Conservation (phyloP, 2,888 invertebrate species). For the Globia sparganii region DNA sequence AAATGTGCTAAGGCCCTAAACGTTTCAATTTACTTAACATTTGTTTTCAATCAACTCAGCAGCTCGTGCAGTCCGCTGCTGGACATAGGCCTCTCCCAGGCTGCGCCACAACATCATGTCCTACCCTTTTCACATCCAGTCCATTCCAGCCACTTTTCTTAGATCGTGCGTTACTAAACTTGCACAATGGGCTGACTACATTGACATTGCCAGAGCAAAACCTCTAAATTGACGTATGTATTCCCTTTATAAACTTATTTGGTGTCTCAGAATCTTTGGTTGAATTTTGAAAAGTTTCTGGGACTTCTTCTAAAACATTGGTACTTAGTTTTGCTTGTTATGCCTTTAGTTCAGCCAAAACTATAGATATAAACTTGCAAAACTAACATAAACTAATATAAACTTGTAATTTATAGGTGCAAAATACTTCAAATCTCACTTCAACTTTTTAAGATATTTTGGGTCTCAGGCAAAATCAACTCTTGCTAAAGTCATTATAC, state of each 20-base stretch:
- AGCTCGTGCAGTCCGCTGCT: too few relatives aligned
- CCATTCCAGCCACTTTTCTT: too few relatives aligned
- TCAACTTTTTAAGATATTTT: constrained; percentile 17
- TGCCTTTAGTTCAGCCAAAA: constrained; percentile 2
- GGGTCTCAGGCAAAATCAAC: not conserved
- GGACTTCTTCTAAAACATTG: not conserved
- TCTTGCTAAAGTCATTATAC: not conserved
- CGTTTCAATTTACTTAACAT: not conserved
- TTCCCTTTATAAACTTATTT: constrained; percentile 1
- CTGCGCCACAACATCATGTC: too few relatives aligned
- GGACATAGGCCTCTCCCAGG: too few relatives aligned
- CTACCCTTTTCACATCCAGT: too few relatives aligned
- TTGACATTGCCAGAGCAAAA: not conserved
- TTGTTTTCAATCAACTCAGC: too few relatives aligned
- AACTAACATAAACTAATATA: too few relatives aligned
- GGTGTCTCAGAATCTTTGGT: not conserved
- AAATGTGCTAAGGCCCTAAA: too few relatives aligned
- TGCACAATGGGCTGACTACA: too few relatives aligned
- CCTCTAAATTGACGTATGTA: not conserved
- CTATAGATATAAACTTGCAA: constrained; percentile 1
- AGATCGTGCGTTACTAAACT: too few relatives aligned
- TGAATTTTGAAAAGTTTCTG: constrained; percentile 3
- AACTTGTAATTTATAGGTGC: too few relatives aligned
- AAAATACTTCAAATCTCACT: not conserved
- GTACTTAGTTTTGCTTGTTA: not conserved